These are phyloP conservation scores for Phanerotoma sp. DNA, from an alignment of 2,888 invertebrate species.

Conservation along the genomic window DNA sequence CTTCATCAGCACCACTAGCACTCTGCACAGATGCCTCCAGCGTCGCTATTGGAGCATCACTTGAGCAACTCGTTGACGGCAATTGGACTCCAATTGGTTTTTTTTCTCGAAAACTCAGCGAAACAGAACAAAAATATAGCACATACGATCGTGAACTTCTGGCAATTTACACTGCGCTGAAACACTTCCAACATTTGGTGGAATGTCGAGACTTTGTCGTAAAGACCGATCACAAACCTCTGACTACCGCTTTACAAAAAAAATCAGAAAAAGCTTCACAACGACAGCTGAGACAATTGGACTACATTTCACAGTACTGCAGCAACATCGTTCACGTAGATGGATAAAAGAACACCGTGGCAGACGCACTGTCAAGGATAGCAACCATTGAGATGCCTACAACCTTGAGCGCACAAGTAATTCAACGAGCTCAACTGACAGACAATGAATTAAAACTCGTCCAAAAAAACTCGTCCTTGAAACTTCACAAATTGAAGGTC, in stretches of 20 bases:
- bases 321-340: constrained; percentile 21
- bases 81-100: constrained; percentile 25
- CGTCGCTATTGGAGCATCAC: constrained; percentile 16
- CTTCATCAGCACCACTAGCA: constrained; percentile 6
- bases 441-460: constrained; percentile 22
- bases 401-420: not conserved
- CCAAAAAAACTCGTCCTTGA: not conserved
- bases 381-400: constrained; percentile 21
- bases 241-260: constrained; percentile 20
- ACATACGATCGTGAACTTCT: constrained; percentile 33
- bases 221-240: constrained; percentile 26
- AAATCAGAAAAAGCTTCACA: constrained; percentile 14
- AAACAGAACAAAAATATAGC: constrained; percentile 32
- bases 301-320: constrained; percentile 24
- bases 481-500: not conserved
- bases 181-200: constrained; percentile 21
- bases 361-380: constrained; percentile 29
- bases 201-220: constrained; percentile 21
- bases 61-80: constrained; percentile 18
- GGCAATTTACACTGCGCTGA: constrained; percentile 21
- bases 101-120: constrained; percentile 22
- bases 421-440: constrained; percentile 10
- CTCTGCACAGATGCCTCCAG: constrained; percentile 22
- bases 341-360: constrained; percentile 30
- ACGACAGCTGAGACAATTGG: constrained; percentile 20